Percentiles rank a stretch among this genome's conserved stretches.
Evolutionary conservation across 1,140 invertebrate species (phyloP).

Genomic region (Trialeurodes vaporariorum): DNA sequence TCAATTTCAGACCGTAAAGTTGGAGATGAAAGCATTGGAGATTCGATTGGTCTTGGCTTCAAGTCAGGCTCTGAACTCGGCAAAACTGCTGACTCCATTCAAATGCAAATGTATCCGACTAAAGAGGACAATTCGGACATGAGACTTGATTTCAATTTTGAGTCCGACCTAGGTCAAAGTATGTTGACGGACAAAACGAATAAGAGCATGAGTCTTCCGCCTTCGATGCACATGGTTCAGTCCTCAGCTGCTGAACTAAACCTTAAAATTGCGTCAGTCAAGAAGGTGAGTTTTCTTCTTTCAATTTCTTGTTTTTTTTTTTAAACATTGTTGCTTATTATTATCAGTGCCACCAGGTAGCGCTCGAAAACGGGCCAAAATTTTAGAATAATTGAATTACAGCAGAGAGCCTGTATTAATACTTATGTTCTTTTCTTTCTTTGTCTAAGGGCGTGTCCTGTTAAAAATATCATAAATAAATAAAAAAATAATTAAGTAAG

Average conservation of each 20-base stretch:
- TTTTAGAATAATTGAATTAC: too few relatives aligned
- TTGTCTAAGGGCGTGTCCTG: too few relatives aligned
- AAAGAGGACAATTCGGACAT: conserved; percentile 71
- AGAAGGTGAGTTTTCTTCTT: conserved; percentile 49
- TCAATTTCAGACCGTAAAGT: conserved; percentile 23
- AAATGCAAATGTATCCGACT: conserved; percentile 46
- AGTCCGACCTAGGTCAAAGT: conserved; percentile 59
- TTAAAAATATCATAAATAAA: too few relatives aligned
- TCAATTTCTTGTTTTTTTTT: too few relatives aligned
- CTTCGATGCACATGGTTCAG: conserved; percentile 52
- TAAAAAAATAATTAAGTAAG: too few relatives aligned
- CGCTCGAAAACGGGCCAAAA: too few relatives aligned
- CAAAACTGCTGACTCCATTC: conserved; percentile 41
- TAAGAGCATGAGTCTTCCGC: conserved; percentile 46
- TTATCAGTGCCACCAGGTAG: too few relatives aligned
- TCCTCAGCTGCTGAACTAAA: conserved; percentile 76
- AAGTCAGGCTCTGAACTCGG: conserved; percentile 44
- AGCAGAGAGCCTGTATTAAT: too few relatives aligned
- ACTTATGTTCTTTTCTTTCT: too few relatives aligned
- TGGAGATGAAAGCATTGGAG: conserved; percentile 25
- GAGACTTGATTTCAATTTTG: conserved; percentile 82
- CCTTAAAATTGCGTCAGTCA: conserved; percentile 86
- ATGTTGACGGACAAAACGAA: conserved; percentile 58
- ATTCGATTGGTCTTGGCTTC: conserved; percentile 41
- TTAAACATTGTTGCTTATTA: too few relatives aligned